Evolutionary conservation across 1,140 invertebrate species (phyloP).

Genomic region (Hypothenemus hampei): DNA sequence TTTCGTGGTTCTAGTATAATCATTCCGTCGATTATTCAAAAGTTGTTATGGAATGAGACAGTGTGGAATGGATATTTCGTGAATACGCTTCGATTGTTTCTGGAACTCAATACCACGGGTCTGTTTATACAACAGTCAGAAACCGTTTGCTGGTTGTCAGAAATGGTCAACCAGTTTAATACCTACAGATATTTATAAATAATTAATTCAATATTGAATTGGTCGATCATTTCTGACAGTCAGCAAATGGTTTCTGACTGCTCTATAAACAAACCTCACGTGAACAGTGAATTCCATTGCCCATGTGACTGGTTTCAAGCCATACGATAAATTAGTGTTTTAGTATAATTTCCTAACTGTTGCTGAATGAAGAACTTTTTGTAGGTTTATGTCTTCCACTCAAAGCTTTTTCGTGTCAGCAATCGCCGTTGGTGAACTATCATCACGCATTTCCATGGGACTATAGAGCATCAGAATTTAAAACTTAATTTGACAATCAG

Average conservation of each 20-base stretch:
- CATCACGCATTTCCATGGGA: slow-evolving; percentile 96
- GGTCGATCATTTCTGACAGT: too few relatives aligned
- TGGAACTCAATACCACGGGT: slow-evolving; percentile 92
- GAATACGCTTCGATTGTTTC: slow-evolving; percentile 78
- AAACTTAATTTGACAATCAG: slow-evolving; percentile 75
- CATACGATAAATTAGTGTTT: slow-evolving; percentile 94
- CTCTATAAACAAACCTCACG: too few relatives aligned
- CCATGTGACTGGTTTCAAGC: slow-evolving; percentile 85
- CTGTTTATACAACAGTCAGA: too few relatives aligned
- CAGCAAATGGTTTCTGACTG: too few relatives aligned
- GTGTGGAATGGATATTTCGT: slow-evolving; percentile 77
- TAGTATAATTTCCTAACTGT: too few relatives aligned
- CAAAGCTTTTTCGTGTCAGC: slow-evolving; percentile 69
- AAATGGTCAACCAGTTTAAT: too few relatives aligned
- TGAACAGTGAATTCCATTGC: slow-evolving; percentile 96
- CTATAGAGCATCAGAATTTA: slow-evolving; percentile 81
- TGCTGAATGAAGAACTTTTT: too few relatives aligned
- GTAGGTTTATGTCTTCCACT: slow-evolving; percentile 71
- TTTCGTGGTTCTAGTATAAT: slow-evolving; percentile 77
- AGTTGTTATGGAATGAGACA: slow-evolving; percentile 80
- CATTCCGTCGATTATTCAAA: slow-evolving; percentile 78
- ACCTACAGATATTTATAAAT: too few relatives aligned
- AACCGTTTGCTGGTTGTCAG: too few relatives aligned
- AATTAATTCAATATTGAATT: too few relatives aligned
- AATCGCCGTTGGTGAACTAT: slow-evolving; percentile 80